These are phyloP conservation scores for Antigone vipio DNA, from an alignment of 2,113 vertebrate genomes.

Conservation along the genomic window DNA sequence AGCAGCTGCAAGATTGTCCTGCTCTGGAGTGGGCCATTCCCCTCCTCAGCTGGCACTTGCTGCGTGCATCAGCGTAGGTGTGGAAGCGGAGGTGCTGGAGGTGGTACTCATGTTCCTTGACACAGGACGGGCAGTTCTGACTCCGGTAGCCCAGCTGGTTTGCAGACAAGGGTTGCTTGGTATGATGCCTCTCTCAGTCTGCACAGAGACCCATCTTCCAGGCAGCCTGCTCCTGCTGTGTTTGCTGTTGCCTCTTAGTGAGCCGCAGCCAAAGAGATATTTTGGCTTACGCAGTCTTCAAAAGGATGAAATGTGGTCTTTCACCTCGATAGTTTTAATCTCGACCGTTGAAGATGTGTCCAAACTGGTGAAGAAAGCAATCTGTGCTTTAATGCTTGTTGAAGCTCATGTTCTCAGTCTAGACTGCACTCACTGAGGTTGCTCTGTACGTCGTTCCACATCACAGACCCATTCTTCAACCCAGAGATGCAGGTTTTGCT, in stretches of 20 bases:
- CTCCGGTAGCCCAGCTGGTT: rapidly evolving
- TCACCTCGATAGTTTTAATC: background rate
- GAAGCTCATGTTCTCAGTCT: background rate
- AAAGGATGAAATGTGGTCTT: background rate
- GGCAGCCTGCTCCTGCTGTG: background rate
- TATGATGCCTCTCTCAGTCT: background rate
- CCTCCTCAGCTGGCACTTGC: background rate
- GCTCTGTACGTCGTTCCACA: background rate
- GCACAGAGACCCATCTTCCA: background rate
- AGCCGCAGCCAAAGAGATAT: background rate
- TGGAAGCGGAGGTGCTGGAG: rapidly evolving
- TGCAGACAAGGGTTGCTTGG: rapidly evolving
- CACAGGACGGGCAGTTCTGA: background rate
- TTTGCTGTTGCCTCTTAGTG: background rate
- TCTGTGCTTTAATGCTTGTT: background rate
- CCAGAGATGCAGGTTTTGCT: background rate
- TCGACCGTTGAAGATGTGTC: background rate
- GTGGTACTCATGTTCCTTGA: background rate
- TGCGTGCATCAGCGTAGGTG: rapidly evolving
- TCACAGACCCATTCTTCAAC: background rate
- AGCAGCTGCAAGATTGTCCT: background rate
- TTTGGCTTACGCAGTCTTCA: background rate
- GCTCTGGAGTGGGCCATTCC: background rate
- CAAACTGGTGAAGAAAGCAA: background rate
- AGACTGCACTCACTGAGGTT: rapidly evolving